These are phyloP conservation scores for Heliothis virescens DNA, from an alignment of 1,140 invertebrate species.

Conservation along the genomic window DNA sequence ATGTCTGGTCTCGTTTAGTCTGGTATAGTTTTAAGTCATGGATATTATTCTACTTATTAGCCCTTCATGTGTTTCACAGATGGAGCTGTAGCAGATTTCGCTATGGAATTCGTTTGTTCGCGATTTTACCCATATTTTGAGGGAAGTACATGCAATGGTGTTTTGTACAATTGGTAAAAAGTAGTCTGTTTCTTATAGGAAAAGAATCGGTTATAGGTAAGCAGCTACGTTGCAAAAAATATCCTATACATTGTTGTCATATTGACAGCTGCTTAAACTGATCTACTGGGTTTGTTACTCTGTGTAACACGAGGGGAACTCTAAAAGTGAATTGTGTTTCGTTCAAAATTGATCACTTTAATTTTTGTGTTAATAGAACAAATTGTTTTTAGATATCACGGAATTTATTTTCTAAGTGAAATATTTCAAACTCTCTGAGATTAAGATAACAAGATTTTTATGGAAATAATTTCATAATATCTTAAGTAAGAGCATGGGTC, in stretches of 20 bases:
- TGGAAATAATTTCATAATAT: conserved; percentile 10
- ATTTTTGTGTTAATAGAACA: conserved; percentile 52
- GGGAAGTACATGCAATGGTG: too few relatives aligned
- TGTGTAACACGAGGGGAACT: conserved; percentile 29
- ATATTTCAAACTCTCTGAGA: conserved; percentile 19
- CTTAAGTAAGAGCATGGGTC: not conserved
- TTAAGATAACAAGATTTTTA: conserved; percentile 27
- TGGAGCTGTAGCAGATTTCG: too few relatives aligned
- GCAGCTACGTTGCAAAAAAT: too few relatives aligned
- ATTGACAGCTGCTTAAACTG: not conserved
- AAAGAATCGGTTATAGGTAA: too few relatives aligned
- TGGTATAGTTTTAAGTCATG: too few relatives aligned
- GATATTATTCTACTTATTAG: too few relatives aligned
- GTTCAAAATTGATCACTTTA: conserved; percentile 51
- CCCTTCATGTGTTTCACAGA: too few relatives aligned
- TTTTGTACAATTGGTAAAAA: too few relatives aligned
- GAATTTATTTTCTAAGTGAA: conserved; percentile 38
- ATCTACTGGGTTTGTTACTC: conserved; percentile 6
- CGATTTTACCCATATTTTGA: too few relatives aligned
- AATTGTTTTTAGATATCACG: conserved; percentile 50
- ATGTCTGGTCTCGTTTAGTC: too few relatives aligned
- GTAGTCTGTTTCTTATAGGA: too few relatives aligned
- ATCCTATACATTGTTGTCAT: not conserved
- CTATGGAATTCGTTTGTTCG: too few relatives aligned
- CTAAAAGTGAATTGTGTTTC: conserved; percentile 50